These are phyloP conservation scores for Xiphophorus couchianus DNA, from an alignment of 2,113 vertebrate genomes.

Conservation along the genomic window DNA sequence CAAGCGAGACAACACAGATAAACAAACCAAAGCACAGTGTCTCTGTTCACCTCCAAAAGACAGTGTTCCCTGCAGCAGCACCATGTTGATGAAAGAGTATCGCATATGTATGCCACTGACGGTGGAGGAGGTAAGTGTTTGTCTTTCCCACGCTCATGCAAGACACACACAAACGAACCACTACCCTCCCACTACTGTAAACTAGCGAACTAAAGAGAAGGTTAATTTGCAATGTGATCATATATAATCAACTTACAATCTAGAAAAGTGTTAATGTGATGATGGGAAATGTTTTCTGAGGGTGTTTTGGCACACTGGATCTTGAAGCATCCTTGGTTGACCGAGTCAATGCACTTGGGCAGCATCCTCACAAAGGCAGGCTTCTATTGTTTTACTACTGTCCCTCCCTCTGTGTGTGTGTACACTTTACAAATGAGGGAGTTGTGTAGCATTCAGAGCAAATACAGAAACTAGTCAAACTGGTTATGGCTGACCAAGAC, in stretches of 20 bases:
- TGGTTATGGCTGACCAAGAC: constrained; percentile 44
- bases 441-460: not conserved
- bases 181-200: constrained; percentile 5
- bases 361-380: constrained; percentile 1
- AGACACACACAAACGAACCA: not conserved
- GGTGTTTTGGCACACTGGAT: constrained; percentile 21
- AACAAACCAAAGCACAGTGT: constrained; percentile 20
- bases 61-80: constrained; percentile 39
- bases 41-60: constrained; percentile 16
- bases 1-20: constrained; percentile 42
- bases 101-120: constrained; percentile 94
- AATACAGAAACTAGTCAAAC: constrained; percentile 63
- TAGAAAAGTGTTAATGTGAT: constrained; percentile 44
- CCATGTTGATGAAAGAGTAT: constrained; percentile 93
- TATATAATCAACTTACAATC: constrained; percentile 31
- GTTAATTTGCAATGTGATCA: constrained; percentile 7
- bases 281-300: constrained; percentile 41
- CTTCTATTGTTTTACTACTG: constrained; percentile 23
- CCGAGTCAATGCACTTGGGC: constrained; percentile 30
- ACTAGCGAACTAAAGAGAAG: constrained; percentile 3
- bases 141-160: constrained; percentile 50
- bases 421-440: not conserved
- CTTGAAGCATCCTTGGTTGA: constrained; percentile 1
- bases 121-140: constrained; percentile 89
- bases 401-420: constrained; percentile 18